Conservation (phyloP, 2,113 vertebrate genomes). For the Nanger granti region DNA sequence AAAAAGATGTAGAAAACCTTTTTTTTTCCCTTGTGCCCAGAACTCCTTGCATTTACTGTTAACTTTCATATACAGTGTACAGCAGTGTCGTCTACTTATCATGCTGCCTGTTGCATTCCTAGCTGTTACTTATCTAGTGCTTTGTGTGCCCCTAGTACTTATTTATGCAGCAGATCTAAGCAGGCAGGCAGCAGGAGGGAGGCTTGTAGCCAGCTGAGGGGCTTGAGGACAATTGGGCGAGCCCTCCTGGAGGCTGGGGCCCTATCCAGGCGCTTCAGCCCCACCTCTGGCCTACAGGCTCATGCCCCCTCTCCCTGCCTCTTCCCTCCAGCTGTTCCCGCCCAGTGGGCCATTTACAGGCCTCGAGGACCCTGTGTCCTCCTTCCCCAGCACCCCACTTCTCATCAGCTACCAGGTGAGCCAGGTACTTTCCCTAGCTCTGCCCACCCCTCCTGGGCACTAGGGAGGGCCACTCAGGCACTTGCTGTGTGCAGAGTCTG, state of each 20-base stretch:
- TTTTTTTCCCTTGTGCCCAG: neutral
- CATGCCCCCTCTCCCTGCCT: conserved; percentile 63
- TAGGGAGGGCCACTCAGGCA: neutral
- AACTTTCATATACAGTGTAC: neutral
- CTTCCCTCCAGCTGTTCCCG: conserved; percentile 83
- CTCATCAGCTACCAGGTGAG: conserved; percentile 90
- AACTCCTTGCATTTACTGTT: neutral
- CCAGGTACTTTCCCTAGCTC: neutral
- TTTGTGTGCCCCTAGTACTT: neutral
- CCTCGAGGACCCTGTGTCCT: conserved; percentile 80
- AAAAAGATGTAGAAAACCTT: neutral
- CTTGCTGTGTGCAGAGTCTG: neutral
- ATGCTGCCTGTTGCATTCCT: neutral
- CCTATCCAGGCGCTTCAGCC: neutral
- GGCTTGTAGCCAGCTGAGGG: neutral
- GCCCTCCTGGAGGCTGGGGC: neutral
- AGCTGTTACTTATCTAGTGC: too few species aligned
- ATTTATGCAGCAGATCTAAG: neutral
- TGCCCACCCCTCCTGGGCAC: neutral
- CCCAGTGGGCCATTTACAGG: conserved; percentile 78
- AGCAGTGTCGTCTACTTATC: neutral
- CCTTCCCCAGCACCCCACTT: conserved; percentile 86
- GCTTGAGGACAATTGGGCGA: neutral
- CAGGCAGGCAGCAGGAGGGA: neutral
- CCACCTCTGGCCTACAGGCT: neutral